Evolutionary conservation across 2,888 invertebrate species (phyloP), one percentile per base, ranked within the genome.

Genomic region (Erebia ligea): DNA sequence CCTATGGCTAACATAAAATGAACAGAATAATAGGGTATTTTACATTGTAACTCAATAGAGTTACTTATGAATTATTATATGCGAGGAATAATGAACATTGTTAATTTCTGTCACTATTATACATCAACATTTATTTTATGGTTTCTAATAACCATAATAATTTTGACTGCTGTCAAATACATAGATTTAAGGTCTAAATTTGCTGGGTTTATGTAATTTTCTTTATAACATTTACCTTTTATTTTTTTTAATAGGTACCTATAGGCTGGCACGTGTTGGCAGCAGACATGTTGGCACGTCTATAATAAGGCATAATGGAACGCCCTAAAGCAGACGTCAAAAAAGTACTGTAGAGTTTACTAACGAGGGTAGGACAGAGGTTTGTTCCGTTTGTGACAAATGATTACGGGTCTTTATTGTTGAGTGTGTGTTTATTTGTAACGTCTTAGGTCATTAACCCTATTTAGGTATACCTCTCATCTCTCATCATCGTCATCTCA

Each of bases 321-420:
- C 85, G 61, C 88, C 84, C 87, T 88, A 87, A 82, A 85, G 86
- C 85, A 89, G 88, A 90, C 88, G 91, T 88, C 89, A 89, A 90
- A 90, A 91, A 91, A 90, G 86, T 87, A 84, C 82, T 82, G 83
- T 81, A 78, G 84, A 87, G 87, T 85, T 88, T 85, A 82, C 87
- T 91, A 91, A 90, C 91, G 90, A 90, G 90, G 82, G 82, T 82
- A 85, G 85, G 86, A 84, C 84, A 84, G 84, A 83, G 85, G 83
- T 87, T 82, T 85, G 81, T 82, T 89, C 86, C 82, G 80, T 80
- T 86, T 86, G 81, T 80, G 82, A 84, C 86, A 81, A 80, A 79
- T 78, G 81, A 81, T 78, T 80, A 76, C 77, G 69, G 34, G 21
- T 48, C 52, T 70, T 72, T 64, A 72, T 67, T 57, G 70, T 67